A percentile compares a stretch with the other conserved stretches of the same genome.
Conservation (phyloP, 2,888 invertebrate genomes). For the Neoascia interrupta region DNA sequence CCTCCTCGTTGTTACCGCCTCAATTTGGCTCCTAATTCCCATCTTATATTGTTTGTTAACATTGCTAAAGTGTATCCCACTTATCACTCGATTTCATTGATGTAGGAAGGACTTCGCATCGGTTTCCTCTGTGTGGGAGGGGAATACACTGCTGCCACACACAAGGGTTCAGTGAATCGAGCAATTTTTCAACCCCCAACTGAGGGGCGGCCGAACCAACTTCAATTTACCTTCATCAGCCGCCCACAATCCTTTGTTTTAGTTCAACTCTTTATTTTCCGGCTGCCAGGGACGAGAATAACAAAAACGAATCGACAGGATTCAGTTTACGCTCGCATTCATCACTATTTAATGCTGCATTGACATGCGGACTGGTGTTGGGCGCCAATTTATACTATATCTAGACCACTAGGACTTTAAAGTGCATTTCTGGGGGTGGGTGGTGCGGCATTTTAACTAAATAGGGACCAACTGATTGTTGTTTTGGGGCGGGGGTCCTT, state of each 20-base stretch:
- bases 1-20: not conserved
- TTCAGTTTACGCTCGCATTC: conserved; percentile 43
- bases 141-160: conserved; percentile 2
- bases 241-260: too few species aligned
- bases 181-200: conserved; percentile 20
- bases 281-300: too few species aligned
- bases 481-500: conserved; percentile 11
- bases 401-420: not conserved
- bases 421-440: conserved; percentile 37
- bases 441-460: too few species aligned
- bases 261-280: too few species aligned
- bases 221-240: not conserved
- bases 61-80: conserved; percentile 42
- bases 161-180: conserved; percentile 10
- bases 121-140: not conserved
- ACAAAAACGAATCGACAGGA: conserved; percentile 18
- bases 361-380: conserved; percentile 35
- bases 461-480: conserved; percentile 39
- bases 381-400: not conserved
- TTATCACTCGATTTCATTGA: conserved; percentile 41
- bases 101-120: not conserved
- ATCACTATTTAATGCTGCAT: conserved; percentile 52
- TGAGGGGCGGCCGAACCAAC: not conserved
- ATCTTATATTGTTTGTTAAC: conserved; percentile 34
- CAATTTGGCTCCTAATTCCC: conserved; percentile 10